Base-by-base conservation (phyloP, 2,888 invertebrate genomes). In the Catocala nupta region DNA sequence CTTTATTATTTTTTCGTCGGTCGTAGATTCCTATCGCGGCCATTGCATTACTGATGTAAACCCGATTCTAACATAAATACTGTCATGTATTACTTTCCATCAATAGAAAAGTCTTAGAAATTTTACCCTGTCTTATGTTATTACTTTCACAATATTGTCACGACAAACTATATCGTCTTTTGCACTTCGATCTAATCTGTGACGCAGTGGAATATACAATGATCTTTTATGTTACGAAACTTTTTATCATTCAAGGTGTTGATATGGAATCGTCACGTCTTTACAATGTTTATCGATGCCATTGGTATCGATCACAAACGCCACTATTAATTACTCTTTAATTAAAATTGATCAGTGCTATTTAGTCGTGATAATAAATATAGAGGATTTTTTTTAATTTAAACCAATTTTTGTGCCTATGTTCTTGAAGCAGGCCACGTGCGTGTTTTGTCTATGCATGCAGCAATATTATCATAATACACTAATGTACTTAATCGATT, bases 71-170 rank as follows among this genome's bases (percentile, higher is more conserved):
- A 25, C 25, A 36, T 36, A 36, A 5, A 5, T 7, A 5, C 5
- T 36, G 36, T 7, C 36, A 5, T 36, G 5, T 36, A 36, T 62
- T 42, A 57, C 59, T 59, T 70, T 51, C 43, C 65, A 59, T 72
- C 58, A 69, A 69, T 56, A 60, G 61, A 60, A 58, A 65, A 66
- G 63, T 61, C 59, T 62, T 65, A 76, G 73, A 64, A 68, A 63
- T 65, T 57, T 63, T 59, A 68, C 69, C 59, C 54, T 57, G 49
- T 51, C 56, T 65, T 16, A 60, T 5, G 25, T 44, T n/a, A 16
- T 62, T 49, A 77, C 77, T 75, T 77, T 75, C 75, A 69, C 75
- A 74, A 71, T 61, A 63, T 63, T 69, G 63, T 77, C 77, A 74
- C 75, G 77, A 71, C 60, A 52, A 70, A 62, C 16, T 61, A 16